These are phyloP conservation scores for Probosciger aterrimus DNA, from an alignment of 2,113 vertebrate species.

Conservation along the genomic window DNA sequence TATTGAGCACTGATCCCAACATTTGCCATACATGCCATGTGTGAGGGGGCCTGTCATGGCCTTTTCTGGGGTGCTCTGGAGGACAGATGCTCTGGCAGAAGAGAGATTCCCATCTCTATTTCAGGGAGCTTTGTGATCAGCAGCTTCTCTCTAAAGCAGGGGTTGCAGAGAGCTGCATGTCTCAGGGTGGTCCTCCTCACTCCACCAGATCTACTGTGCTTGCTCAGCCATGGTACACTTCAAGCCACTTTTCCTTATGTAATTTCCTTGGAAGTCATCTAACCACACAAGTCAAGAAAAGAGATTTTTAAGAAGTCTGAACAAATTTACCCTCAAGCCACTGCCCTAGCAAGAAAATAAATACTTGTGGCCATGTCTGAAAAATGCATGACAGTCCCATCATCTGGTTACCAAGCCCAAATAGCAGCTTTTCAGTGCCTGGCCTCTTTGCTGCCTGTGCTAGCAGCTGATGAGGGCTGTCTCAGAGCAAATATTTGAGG, in stretches of 20 bases:
- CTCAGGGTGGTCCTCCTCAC: background rate
- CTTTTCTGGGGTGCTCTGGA: background rate
- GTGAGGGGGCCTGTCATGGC: rapidly evolving
- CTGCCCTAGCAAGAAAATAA: slow-evolving; percentile 15
- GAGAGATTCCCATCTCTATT: background rate
- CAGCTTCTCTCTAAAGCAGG: background rate
- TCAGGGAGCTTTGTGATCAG: background rate
- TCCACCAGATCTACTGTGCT: background rate
- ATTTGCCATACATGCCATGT: rapidly evolving
- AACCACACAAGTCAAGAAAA: background rate
- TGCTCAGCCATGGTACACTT: background rate
- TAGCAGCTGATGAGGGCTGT: background rate
- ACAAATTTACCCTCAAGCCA: slow-evolving; percentile 5
- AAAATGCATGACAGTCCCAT: background rate
- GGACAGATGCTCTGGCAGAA: background rate
- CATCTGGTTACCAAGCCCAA: background rate
- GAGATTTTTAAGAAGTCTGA: background rate
- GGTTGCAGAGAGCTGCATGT: rapidly evolving
- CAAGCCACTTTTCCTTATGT: background rate
- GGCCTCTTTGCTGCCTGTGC: background rate
- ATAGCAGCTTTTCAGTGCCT: background rate
- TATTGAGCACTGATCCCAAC: background rate
- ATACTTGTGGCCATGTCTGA: slow-evolving; percentile 17
- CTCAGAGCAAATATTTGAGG: slow-evolving; percentile 46
- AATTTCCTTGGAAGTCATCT: background rate